Conservation (phyloP, 1,140 invertebrate species). For the Drosophila equinoxialis region DNA sequence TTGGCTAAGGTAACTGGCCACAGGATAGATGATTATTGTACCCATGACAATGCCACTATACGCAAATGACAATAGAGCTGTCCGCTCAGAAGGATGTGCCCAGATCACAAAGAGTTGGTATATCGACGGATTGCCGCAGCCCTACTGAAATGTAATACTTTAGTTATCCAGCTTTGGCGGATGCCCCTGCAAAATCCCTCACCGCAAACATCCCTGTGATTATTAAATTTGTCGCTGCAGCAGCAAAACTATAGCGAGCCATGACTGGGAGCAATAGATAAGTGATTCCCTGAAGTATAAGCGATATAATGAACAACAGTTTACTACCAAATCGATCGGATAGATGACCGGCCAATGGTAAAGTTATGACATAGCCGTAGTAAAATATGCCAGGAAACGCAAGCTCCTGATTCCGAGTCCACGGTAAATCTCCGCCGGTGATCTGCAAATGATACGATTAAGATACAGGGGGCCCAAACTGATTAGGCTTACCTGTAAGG, state of each 20-base stretch:
- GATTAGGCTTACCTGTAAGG: constrained; percentile 27
- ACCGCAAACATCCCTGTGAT: constrained; percentile 66
- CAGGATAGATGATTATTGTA: constrained; percentile 61
- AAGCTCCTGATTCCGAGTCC: constrained; percentile 66
- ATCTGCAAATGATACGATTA: constrained; percentile 20
- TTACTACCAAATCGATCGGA: constrained; percentile 72
- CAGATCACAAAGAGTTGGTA: constrained; percentile 74
- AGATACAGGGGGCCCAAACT: neutral
- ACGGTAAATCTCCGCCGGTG: constrained; percentile 48
- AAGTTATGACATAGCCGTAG: constrained; percentile 67
- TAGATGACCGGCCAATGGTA: constrained; percentile 63
- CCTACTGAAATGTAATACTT: constrained; percentile 32
- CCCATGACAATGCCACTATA: constrained; percentile 70
- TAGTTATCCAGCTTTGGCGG: neutral
- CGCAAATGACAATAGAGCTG: constrained; percentile 66
- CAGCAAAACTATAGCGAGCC: constrained; percentile 53
- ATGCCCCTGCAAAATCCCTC: constrained; percentile 1
- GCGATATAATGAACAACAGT: constrained; percentile 58
- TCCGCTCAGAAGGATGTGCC: constrained; percentile 77
- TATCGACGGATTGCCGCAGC: constrained; percentile 66
- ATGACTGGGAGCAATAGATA: constrained; percentile 61
- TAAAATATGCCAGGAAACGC: constrained; percentile 62
- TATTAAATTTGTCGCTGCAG: constrained; percentile 41
- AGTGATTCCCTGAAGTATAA: constrained; percentile 43
- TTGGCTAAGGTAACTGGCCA: constrained; percentile 59